These are phyloP conservation scores for Trididemnum miniatum DNA, from an alignment of 23 tunicate genomes.

Conservation along the genomic window DNA sequence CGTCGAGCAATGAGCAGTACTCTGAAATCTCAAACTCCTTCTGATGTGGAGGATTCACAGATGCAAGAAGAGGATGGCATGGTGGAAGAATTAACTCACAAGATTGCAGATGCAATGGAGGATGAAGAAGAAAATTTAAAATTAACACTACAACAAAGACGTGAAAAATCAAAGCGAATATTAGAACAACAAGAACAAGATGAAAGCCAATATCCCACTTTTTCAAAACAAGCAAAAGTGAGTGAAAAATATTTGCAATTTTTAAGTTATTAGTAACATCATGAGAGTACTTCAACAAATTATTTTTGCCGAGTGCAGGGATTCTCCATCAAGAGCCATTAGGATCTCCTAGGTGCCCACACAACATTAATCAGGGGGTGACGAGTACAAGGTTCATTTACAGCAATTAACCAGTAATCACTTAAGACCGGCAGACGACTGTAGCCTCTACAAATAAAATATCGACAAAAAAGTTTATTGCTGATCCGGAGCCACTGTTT, in stretches of 20 bases:
- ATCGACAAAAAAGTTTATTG: too few relatives aligned
- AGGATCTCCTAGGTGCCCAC: too few relatives aligned
- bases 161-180: slow-evolving; percentile 43
- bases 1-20: slow-evolving; percentile 56
- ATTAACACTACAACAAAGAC: slow-evolving; percentile 36
- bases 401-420: too few relatives aligned
- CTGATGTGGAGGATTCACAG: neutral
- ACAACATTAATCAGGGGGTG: too few relatives aligned
- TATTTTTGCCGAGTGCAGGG: too few relatives aligned
- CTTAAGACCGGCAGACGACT: too few relatives aligned
- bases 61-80: neutral
- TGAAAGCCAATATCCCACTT: neutral
- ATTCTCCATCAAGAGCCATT: too few relatives aligned
- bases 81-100: neutral
- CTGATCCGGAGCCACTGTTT: too few relatives aligned
- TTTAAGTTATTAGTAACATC: too few relatives aligned
- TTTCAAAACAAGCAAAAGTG: neutral
- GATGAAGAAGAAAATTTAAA: slow-evolving; percentile 17
- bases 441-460: too few relatives aligned
- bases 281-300: too few relatives aligned
- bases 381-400: too few relatives aligned
- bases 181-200: slow-evolving; percentile 29
- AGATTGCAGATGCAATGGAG: slow-evolving; percentile 8
- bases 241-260: neutral
- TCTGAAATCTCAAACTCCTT: slow-evolving; percentile 4